Base-by-base conservation (phyloP, 2,888 invertebrate species). In the Noctua fimbriata region DNA sequence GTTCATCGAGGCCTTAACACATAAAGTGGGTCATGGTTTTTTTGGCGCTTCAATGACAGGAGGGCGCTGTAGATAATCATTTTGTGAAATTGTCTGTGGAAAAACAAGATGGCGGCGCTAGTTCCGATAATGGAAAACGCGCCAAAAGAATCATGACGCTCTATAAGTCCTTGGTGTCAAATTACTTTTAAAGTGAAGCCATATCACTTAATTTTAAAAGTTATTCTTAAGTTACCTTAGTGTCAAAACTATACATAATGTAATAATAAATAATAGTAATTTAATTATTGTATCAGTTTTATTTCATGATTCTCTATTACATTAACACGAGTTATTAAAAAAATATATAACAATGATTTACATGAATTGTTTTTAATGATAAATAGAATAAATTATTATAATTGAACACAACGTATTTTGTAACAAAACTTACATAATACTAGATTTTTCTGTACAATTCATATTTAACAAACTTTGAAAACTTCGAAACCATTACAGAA, bases 181-280 rank as follows among this genome's bases (percentile, higher is more conserved):
- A 82, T 83, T 92, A 91, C 88, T 84, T 88, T 79, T 91, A 92
- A 94, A 94, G 94, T 93, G 94, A 95, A 95, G 96, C 96, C 96
- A 96, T 96, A 96, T 95, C 95, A 95, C 93, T 94, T 94, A 94
- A 91, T 90, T 92, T 90, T 94, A 94, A 91, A 90, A 87, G 91
- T 92, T 89, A 94, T 92, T 93, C 76, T 92, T 96, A 96, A 95
- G 96, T 96, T 96, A 96, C 96, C 96, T 90, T 89, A 89, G 73
- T 73, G 76, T 83, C 92, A 86, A 89, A 90, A 89, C 89, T 91
- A 92, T 87, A 89, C 85, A 91, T 91, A 91, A 84, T 90, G 87
- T 90, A 89, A 91, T 90, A 91, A 90, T 87, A 90, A 90, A 91
- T 89, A 91, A 91, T 89, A 89, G 85, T 88, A 89, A 91, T 88